Percentiles rank a stretch among this genome's conserved stretches.
Evolutionary conservation across 2,797 vertebrate species (phyloP).

Genomic region (Pseudomugil tenellus): DNA sequence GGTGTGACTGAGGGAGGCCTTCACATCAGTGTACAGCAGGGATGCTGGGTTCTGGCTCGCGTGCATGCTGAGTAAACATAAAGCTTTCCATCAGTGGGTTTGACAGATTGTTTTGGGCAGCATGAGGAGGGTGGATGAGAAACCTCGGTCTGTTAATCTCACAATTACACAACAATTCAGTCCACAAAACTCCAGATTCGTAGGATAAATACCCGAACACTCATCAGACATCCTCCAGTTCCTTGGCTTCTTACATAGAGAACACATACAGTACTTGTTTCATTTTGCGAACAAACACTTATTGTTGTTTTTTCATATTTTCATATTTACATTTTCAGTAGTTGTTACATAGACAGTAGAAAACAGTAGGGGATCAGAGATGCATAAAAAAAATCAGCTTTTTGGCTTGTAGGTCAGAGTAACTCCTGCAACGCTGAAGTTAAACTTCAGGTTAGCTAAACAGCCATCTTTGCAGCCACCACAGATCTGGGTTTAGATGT

Average conservation of each 20-base stretch:
- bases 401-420: slow-evolving; percentile 71
- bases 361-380: slow-evolving; percentile 44
- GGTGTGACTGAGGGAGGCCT: neutral
- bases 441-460: neutral
- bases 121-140: slow-evolving; percentile 2
- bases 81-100: slow-evolving; percentile 39
- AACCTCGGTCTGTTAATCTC: slow-evolving; percentile 45
- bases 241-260: slow-evolving; percentile 65
- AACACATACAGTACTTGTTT: slow-evolving; percentile 66
- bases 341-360: slow-evolving; percentile 60
- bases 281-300: slow-evolving; percentile 49
- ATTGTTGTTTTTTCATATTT: slow-evolving; percentile 55
- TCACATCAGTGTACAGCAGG: neutral
- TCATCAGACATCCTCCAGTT: slow-evolving; percentile 55
- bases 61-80: slow-evolving; percentile 28
- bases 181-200: slow-evolving; percentile 39
- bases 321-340: slow-evolving; percentile 72
- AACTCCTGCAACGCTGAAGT: slow-evolving; percentile 8
- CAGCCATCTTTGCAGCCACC: neutral
- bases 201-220: slow-evolving; percentile 78
- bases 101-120: slow-evolving; percentile 42
- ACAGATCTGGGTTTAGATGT: neutral
- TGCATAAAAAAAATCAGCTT: slow-evolving; percentile 60
- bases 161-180: slow-evolving; percentile 51
- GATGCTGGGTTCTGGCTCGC: neutral